Evolutionary conservation across 2,113 vertebrate species (phyloP).

Genomic region (Halcyon malimbica): DNA sequence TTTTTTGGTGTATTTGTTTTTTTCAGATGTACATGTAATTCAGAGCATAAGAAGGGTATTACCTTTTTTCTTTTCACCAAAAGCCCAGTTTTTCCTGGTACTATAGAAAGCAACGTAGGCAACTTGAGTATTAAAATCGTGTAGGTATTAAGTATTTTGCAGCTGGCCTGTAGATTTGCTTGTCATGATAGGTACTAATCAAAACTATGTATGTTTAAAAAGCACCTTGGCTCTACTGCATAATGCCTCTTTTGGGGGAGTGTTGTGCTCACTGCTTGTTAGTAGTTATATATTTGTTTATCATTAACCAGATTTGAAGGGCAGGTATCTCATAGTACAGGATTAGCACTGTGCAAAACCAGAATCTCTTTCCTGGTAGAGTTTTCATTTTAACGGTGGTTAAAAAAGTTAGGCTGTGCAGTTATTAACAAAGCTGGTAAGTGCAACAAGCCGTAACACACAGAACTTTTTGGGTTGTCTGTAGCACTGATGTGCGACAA

Average conservation of each 20-base stretch:
- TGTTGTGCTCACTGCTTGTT: not conserved
- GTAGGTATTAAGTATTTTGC: not conserved
- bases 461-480: rapidly evolving
- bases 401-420: not conserved
- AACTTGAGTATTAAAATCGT: not conserved
- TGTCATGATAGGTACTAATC: not conserved
- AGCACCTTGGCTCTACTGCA: not conserved
- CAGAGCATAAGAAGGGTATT: not conserved
- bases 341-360: not conserved
- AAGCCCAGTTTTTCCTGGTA: not conserved
- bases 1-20: rapidly evolving
- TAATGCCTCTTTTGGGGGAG: not conserved
- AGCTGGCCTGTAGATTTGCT: not conserved
- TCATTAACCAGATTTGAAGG: not conserved
- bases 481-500: not conserved
- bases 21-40: rapidly evolving
- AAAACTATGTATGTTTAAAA: not conserved
- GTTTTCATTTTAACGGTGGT: not conserved
- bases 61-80: not conserved
- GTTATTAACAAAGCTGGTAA: not conserved
- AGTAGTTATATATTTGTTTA: not conserved
- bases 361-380: not conserved
- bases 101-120: not conserved
- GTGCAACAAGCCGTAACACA: not conserved
- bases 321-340: not conserved